Percentiles rank a stretch among this genome's conserved stretches.
Evolutionary conservation across 2,888 invertebrate genomes (phyloP).

Genomic region (Polia nebulosa): DNA sequence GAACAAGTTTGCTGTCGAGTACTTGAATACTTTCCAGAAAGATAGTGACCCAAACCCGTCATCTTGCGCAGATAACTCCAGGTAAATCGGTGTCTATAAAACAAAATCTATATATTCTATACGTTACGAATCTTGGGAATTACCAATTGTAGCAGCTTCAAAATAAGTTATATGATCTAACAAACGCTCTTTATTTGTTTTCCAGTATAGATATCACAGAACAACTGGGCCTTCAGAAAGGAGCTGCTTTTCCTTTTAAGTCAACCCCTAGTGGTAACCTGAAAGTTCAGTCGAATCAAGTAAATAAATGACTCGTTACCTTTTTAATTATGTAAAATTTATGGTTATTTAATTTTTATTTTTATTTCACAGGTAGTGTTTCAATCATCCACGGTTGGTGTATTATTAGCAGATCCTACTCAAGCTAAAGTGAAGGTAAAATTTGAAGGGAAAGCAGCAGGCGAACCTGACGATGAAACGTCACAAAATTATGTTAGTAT

Average conservation of each 20-base stretch:
- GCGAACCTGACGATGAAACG: constrained; percentile 75
- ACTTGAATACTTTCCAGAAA: constrained; percentile 70
- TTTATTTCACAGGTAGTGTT: constrained; percentile 91
- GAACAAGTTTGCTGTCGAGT: constrained; percentile 77
- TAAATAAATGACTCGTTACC: constrained; percentile 70
- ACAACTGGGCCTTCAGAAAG: constrained; percentile 73
- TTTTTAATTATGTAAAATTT: neutral
- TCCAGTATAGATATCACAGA: constrained; percentile 79
- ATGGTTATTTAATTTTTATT: constrained; percentile 1
- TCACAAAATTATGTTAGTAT: constrained; percentile 73
- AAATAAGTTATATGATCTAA: neutral
- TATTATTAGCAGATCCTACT: constrained; percentile 92
- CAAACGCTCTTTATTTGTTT: constrained; percentile 27
- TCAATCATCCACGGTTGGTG: constrained; percentile 93
- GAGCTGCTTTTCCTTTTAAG: constrained; percentile 92
- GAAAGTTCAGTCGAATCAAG: constrained; percentile 93
- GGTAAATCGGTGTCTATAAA: constrained; percentile 69
- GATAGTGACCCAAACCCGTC: constrained; percentile 73
- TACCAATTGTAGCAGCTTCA: neutral
- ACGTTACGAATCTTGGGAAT: neutral
- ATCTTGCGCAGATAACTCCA: constrained; percentile 82
- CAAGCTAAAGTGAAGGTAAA: constrained; percentile 92
- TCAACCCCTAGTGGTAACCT: constrained; percentile 93
- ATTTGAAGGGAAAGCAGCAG: constrained; percentile 83
- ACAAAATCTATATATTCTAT: neutral